Conservation (phyloP, 1,140 invertebrate species). For the Drosophila ogumai region DNA sequence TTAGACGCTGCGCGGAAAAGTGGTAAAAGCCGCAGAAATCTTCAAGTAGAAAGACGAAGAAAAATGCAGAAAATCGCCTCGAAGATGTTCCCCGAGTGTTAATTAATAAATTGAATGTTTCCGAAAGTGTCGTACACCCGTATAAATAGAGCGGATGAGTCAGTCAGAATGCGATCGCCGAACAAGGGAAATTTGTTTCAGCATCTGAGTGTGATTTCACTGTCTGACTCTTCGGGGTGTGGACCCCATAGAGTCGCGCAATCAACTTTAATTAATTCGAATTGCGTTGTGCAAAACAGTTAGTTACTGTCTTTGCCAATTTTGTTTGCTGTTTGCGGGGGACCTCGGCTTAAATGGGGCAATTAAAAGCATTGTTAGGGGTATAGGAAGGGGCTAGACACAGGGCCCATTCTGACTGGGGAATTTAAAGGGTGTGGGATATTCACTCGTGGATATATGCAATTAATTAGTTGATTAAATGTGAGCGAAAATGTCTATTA, state of each 20-base stretch:
- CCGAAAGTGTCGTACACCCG: slow-evolving; percentile 9
- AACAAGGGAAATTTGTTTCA: slow-evolving; percentile 20
- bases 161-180: slow-evolving; percentile 29
- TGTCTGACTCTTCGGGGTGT: slow-evolving; percentile 30
- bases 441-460: slow-evolving; percentile 17
- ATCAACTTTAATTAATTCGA: slow-evolving; percentile 40
- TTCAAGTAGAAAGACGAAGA: background rate
- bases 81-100: slow-evolving; percentile 36
- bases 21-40: slow-evolving; percentile 29
- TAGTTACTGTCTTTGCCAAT: slow-evolving; percentile 37
- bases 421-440: slow-evolving; percentile 9
- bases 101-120: slow-evolving; percentile 37
- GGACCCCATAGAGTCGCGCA: slow-evolving; percentile 13
- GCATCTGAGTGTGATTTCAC: slow-evolving; percentile 38
- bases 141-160: slow-evolving; percentile 24
- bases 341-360: slow-evolving; percentile 30
- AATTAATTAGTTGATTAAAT: slow-evolving; percentile 27
- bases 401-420: background rate
- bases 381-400: slow-evolving; percentile 6
- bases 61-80: slow-evolving; percentile 13
- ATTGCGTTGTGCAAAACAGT: slow-evolving; percentile 49
- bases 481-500: slow-evolving; percentile 18
- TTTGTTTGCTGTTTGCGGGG: slow-evolving; percentile 13
- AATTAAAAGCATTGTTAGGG: slow-evolving; percentile 39
- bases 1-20: slow-evolving; percentile 31